Percentiles rank a stretch among this genome's conserved stretches.
Evolutionary conservation across 1,140 invertebrate species (phyloP).

Genomic region (Tetranychus cinnabarinus): DNA sequence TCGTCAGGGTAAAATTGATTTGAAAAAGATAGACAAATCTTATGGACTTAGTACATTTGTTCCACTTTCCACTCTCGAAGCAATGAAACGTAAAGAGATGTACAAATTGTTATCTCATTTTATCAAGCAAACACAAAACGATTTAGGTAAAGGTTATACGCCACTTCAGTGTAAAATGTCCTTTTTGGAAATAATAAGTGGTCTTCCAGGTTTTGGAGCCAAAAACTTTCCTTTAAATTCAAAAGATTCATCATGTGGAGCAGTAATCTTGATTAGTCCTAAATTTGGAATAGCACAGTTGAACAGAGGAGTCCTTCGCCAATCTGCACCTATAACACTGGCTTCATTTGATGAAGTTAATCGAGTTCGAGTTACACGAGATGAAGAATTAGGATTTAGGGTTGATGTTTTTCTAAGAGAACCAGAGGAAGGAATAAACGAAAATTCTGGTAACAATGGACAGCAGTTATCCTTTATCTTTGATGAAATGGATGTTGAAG

Average conservation of each 20-base stretch:
- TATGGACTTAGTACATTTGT: slow-evolving; percentile 71
- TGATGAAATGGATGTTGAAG: slow-evolving; percentile 56
- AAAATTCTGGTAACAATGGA: too few relatives aligned
- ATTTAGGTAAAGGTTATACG: slow-evolving; percentile 52
- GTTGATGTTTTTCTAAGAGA: neutral
- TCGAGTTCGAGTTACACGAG: slow-evolving; percentile 38
- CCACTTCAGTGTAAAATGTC: slow-evolving; percentile 47
- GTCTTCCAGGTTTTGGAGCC: slow-evolving; percentile 64
- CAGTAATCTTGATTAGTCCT: slow-evolving; percentile 56
- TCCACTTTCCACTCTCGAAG: slow-evolving; percentile 50
- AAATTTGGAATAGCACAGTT: slow-evolving; percentile 66
- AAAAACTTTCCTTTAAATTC: slow-evolving; percentile 48
- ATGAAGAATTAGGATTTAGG: slow-evolving; percentile 30
- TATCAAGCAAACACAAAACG: slow-evolving; percentile 55
- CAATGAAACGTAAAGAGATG: slow-evolving; percentile 72
- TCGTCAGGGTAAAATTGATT: slow-evolving; percentile 34
- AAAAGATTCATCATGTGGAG: slow-evolving; percentile 46
- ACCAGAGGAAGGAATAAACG: too few relatives aligned
- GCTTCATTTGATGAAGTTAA: slow-evolving; percentile 53
- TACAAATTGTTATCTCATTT: slow-evolving; percentile 58
- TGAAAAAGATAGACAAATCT: slow-evolving; percentile 65
- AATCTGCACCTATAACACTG: slow-evolving; percentile 47
- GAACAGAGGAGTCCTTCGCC: slow-evolving; percentile 35
- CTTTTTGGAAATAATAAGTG: slow-evolving; percentile 62
- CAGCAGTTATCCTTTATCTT: slow-evolving; percentile 30